phyloP scores from a whole-genome alignment of 2,113 vertebrate species.

The Alaudala cheleensis region DNA sequence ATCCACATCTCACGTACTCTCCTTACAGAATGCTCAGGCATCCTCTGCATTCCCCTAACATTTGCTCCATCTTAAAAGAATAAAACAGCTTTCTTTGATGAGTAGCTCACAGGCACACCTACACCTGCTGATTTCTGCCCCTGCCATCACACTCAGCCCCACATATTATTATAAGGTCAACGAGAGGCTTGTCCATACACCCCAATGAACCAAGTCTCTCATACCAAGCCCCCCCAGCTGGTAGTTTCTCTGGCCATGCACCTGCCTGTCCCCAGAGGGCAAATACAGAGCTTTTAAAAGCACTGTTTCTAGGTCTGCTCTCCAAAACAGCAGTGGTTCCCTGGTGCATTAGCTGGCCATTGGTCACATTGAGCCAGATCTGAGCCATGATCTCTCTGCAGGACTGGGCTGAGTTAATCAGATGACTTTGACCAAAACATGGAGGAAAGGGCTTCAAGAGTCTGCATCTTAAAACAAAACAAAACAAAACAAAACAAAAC shows the following conservation, averaged over 20 bases:
- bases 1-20: neutral
- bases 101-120: neutral
- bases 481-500: too few species aligned
- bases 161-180: accelerated
- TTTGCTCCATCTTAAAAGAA: neutral
- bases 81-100: neutral
- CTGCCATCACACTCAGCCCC: neutral
- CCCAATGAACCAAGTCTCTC: neutral
- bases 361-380: neutral
- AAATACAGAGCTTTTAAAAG: neutral
- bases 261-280: neutral
- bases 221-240: neutral
- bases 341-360: neutral
- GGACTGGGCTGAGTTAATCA: neutral
- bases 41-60: neutral
- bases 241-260: neutral
- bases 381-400: neutral
- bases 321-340: neutral
- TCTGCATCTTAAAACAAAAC: neutral
- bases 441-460: neutral
- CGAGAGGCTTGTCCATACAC: neutral
- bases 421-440: neutral
- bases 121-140: neutral
- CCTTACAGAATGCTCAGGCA: neutral
- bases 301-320: neutral